A percentile compares a stretch with the other conserved stretches of the same genome.
Evolutionary conservation across 2,113 vertebrate species (phyloP).

Genomic region (Anas platyrhynchos): DNA sequence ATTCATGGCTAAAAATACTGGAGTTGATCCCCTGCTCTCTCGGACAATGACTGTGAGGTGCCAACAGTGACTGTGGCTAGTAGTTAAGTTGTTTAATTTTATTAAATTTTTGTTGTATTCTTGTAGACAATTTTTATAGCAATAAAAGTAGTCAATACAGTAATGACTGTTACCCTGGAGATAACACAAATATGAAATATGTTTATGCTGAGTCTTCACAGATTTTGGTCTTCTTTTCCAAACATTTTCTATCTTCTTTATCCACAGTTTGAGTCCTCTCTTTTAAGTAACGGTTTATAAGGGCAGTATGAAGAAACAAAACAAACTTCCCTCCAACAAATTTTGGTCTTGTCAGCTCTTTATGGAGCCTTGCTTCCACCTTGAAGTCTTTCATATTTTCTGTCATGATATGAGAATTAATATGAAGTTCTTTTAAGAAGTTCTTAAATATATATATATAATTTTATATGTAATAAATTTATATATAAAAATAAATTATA

Average conservation of each 20-base stretch:
- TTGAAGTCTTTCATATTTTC: background rate
- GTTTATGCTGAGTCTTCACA: background rate
- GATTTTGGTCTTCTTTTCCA: background rate
- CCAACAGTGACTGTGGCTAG: background rate
- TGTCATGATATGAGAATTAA: background rate
- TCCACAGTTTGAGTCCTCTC: background rate
- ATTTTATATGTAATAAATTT: too few species aligned
- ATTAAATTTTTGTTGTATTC: background rate
- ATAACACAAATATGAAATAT: background rate
- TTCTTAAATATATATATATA: background rate
- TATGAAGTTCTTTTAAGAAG: background rate
- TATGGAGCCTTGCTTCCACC: background rate
- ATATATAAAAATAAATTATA: too few species aligned
- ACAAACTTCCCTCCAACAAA: accelerated
- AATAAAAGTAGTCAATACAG: background rate
- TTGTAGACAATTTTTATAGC: background rate
- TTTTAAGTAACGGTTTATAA: background rate
- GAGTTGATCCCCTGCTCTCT: background rate
- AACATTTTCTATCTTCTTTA: background rate
- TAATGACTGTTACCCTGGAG: background rate
- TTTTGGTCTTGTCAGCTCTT: background rate
- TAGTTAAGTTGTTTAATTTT: background rate
- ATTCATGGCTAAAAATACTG: background rate
- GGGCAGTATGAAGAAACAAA: background rate
- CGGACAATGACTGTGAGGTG: background rate